Evolutionary conservation across 1,140 invertebrate genomes (phyloP).

Genomic region (Drosophila sproati): DNA sequence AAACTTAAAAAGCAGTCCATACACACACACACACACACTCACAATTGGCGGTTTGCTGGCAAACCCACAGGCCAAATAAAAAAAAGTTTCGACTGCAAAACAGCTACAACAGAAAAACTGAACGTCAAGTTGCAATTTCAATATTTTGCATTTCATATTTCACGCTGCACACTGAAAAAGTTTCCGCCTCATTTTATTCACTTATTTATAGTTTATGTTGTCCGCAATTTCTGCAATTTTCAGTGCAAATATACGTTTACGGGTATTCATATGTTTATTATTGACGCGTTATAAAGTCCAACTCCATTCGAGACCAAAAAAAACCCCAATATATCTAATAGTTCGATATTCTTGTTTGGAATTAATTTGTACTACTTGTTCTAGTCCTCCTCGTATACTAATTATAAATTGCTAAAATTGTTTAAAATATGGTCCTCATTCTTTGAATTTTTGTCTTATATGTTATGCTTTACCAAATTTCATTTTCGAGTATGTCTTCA

Average conservation of each 20-base stretch:
- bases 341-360: too few species aligned
- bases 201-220: slow-evolving; percentile 1
- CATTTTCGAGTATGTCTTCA: neutral
- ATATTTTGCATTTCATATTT: slow-evolving; percentile 6
- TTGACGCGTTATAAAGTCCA: too few species aligned
- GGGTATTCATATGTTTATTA: too few species aligned
- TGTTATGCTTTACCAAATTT: too few species aligned
- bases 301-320: too few species aligned
- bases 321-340: too few species aligned
- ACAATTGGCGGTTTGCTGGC: slow-evolving; percentile 19
- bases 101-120: slow-evolving; percentile 7
- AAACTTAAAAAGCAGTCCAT: slow-evolving; percentile 26
- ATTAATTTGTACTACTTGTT: too few species aligned
- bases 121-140: slow-evolving; percentile 2
- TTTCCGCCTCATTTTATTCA: neutral
- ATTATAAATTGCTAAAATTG: too few species aligned
- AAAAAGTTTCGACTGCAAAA: slow-evolving; percentile 14
- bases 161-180: neutral
- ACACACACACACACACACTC: slow-evolving; percentile 6
- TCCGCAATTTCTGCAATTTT: neutral
- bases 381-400: too few species aligned
- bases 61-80: slow-evolving; percentile 25
- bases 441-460: too few species aligned
- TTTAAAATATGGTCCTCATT: too few species aligned
- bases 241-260: neutral